Evolutionary conservation across 2,888 invertebrate genomes (phyloP).

Genomic region (Myathropa florea): DNA sequence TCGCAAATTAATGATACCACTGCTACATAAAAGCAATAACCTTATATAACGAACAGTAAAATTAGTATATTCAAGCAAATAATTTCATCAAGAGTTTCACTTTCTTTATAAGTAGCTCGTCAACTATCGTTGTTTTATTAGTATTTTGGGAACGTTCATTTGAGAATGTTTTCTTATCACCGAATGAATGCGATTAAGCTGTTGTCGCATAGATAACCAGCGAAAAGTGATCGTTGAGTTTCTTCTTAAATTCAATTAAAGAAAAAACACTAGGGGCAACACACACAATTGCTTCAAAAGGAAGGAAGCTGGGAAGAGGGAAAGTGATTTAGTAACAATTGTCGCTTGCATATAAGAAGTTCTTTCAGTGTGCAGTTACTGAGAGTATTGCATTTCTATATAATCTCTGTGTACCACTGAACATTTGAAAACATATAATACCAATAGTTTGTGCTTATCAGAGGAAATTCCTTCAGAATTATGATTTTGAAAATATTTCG

Average conservation of each 20-base stretch:
- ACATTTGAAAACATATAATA: background rate
- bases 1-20: too few relatives aligned
- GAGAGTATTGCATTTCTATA: background rate
- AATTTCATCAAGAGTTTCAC: background rate
- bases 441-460: background rate
- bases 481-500: conserved; percentile 56
- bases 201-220: conserved; percentile 43
- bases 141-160: conserved; percentile 9
- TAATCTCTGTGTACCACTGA: background rate
- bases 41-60: background rate
- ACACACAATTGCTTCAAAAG: conserved; percentile 46
- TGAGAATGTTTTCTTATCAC: conserved; percentile 52
- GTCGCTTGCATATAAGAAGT: conserved; percentile 56
- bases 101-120: conserved; percentile 30
- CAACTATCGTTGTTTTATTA: conserved; percentile 7
- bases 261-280: conserved; percentile 36
- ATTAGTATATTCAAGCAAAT: too few relatives aligned
- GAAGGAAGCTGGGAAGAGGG: conserved; percentile 42
- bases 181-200: conserved; percentile 46
- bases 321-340: conserved; percentile 60
- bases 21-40: too few relatives aligned
- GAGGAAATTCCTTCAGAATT: background rate
- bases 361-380: conserved; percentile 29
- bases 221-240: conserved; percentile 45
- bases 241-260: conserved; percentile 52